phyloP scores from a whole-genome alignment of 2,888 invertebrate genomes.

The Xestia ashworthii region DNA sequence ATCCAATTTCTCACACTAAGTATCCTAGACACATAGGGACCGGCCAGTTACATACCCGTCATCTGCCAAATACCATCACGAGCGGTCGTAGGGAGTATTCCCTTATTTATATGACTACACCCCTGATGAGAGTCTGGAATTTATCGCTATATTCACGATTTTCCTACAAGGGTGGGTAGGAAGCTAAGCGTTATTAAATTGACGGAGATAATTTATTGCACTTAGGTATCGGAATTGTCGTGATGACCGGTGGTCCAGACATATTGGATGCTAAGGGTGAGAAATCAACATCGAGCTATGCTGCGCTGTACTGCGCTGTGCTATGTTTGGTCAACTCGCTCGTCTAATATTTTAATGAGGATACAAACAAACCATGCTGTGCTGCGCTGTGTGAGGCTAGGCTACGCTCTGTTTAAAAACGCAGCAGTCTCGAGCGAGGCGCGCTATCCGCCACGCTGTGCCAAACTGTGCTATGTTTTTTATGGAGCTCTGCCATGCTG shows the following conservation, averaged over 20 bases:
- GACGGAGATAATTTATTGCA: conserved; percentile 40
- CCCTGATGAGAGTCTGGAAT: conserved; percentile 37
- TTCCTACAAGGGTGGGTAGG: background rate
- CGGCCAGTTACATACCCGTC: background rate
- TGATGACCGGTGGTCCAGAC: background rate
- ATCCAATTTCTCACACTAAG: too few species aligned
- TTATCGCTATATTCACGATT: conserved; percentile 48
- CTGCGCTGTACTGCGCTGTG: too few species aligned
- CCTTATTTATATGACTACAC: conserved; percentile 47
- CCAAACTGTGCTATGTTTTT: too few species aligned
- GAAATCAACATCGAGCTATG: too few species aligned
- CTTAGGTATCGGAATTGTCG: background rate
- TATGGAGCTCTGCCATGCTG: too few species aligned
- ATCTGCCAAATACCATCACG: conserved; percentile 44
- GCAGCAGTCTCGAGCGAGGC: too few species aligned
- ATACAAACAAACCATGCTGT: too few species aligned
- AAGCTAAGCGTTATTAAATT: conserved; percentile 53
- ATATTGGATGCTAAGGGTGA: background rate
- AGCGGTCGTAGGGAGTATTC: conserved; percentile 37
- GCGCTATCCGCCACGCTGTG: too few species aligned
- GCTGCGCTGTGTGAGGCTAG: too few species aligned
- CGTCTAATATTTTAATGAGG: too few species aligned
- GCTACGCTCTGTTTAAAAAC: too few species aligned
- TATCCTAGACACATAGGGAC: background rate
- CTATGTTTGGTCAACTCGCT: too few species aligned